Evolutionary conservation across 2,888 invertebrate species (phyloP).

Genomic region (Acanthopleura granulata): DNA sequence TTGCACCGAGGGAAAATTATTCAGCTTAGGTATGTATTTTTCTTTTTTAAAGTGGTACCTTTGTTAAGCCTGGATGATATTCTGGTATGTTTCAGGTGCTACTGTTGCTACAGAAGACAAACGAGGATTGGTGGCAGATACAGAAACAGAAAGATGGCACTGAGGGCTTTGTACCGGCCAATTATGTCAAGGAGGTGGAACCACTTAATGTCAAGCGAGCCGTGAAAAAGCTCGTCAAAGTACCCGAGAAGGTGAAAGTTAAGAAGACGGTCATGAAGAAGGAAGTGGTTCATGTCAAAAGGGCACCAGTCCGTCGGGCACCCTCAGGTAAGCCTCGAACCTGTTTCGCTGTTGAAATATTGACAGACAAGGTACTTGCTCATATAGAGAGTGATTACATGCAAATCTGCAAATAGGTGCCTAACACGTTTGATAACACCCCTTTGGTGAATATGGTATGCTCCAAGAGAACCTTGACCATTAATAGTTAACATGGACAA

Average conservation of each 20-base stretch:
- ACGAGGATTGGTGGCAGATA: conserved; percentile 99
- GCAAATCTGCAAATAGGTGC: no score
- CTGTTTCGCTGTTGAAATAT: no score
- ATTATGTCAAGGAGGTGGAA: conserved; percentile 93
- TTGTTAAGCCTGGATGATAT: background rate
- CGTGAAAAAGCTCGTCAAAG: conserved; percentile 85
- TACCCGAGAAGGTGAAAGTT: conserved; percentile 85
- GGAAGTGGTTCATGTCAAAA: conserved; percentile 72
- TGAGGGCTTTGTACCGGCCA: conserved; percentile 98
- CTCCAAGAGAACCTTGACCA: no score
- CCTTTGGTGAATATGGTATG: no score
- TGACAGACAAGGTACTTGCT: no score
- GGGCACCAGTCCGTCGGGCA: conserved; percentile 50
- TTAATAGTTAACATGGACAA: no score
- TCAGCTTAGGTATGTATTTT: no score
- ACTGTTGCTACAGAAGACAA: conserved; percentile 93
- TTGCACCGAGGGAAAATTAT: no score
- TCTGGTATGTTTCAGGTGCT: conserved; percentile 74
- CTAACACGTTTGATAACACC: no score
- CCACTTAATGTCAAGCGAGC: conserved; percentile 76
- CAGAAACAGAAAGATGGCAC: conserved; percentile 86
- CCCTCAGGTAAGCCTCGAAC: conserved; percentile 58
- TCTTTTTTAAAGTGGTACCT: no score
- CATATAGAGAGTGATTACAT: no score
- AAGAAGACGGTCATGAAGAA: conserved; percentile 78